phyloP scores from a whole-genome alignment of 2,888 invertebrate genomes.

The Rhamphomyia laevipes region DNA sequence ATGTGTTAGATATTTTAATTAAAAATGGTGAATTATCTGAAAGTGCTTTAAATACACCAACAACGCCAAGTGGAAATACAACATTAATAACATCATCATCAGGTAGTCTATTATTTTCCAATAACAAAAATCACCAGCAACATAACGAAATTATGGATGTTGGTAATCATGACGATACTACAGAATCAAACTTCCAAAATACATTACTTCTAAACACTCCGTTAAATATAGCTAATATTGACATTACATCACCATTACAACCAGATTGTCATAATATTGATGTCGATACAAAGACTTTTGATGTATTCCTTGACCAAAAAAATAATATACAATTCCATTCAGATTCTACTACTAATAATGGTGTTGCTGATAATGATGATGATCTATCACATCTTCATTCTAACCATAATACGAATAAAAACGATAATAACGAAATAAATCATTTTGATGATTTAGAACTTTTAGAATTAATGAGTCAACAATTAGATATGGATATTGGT shows the following conservation, averaged over 20 bases:
- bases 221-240: constrained; percentile 28
- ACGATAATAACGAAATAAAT: constrained; percentile 25
- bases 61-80: constrained; percentile 33
- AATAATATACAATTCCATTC: background rate
- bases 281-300: constrained; percentile 32
- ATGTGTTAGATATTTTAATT: constrained; percentile 86
- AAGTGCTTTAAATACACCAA: constrained; percentile 51
- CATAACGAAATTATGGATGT: constrained; percentile 13
- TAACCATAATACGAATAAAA: constrained; percentile 9
- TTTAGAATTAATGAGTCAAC: constrained; percentile 37
- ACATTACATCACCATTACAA: constrained; percentile 33
- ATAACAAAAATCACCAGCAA: constrained; percentile 16
- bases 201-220: constrained; percentile 15
- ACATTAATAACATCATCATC: too few relatives aligned
- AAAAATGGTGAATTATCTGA: constrained; percentile 87
- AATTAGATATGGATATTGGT: constrained; percentile 44
- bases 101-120: constrained; percentile 8
- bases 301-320: constrained; percentile 29
- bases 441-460: constrained; percentile 36
- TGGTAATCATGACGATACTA: constrained; percentile 8
- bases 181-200: constrained; percentile 8
- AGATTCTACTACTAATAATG: background rate
- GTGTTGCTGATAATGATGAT: background rate
- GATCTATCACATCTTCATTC: constrained; percentile 1
- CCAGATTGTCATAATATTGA: constrained; percentile 28